A percentile compares a stretch with the other conserved stretches of the same genome.
These are phyloP conservation scores for Laticauda laticaudata DNA, from an alignment of 2,113 vertebrate species.

Conservation along the genomic window DNA sequence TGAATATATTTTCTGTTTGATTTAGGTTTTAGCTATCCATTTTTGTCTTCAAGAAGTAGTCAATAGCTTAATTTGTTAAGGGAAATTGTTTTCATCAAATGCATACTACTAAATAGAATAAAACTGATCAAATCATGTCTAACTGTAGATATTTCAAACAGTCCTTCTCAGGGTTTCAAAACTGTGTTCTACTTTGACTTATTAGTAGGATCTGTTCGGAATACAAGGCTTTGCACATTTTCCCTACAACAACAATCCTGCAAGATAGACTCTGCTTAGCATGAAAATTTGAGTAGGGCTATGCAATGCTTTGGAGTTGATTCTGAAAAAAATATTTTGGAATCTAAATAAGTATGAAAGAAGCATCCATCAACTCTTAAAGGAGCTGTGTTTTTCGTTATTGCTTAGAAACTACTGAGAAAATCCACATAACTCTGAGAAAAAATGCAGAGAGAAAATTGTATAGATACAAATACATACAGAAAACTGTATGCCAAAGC, in stretches of 20 bases:
- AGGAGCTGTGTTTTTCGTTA: not conserved
- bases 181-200: not conserved
- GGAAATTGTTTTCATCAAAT: slow-evolving; percentile 11
- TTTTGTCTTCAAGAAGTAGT: not conserved
- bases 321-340: not conserved
- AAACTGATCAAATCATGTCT: slow-evolving; percentile 1
- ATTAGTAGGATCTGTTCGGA: not conserved
- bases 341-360: not conserved
- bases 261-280: not conserved
- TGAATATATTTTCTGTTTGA: not conserved
- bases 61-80: not conserved
- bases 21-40: not conserved
- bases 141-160: slow-evolving; percentile 2
- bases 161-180: not conserved
- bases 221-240: not conserved
- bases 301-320: not conserved
- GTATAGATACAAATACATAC: not conserved
- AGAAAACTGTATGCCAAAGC: not conserved
- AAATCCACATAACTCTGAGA: not conserved
- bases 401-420: not conserved
- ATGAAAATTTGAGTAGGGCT: not conserved
- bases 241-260: not conserved
- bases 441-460: not conserved
- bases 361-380: not conserved
- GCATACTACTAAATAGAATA: not conserved